These are phyloP conservation scores for Coryphaenoides rupestris DNA, from an alignment of 2,113 vertebrate genomes.

Conservation along the genomic window DNA sequence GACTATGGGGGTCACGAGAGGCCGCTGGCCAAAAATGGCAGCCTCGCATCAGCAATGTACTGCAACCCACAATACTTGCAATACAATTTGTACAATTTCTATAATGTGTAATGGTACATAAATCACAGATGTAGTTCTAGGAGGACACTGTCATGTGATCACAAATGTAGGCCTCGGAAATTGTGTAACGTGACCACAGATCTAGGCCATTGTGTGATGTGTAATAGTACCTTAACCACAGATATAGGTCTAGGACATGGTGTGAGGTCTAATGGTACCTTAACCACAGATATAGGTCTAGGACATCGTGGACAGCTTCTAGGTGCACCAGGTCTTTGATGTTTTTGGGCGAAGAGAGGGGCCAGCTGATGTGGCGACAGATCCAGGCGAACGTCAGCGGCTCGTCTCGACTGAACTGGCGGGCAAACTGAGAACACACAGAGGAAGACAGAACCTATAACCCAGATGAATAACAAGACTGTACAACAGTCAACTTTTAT, in stretches of 20 bases:
- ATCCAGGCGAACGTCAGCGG: conserved; percentile 91
- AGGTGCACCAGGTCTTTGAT: conserved; percentile 95
- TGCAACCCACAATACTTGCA: no score
- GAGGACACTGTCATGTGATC: no score
- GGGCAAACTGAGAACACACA: conserved; percentile 82
- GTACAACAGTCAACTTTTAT: no score
- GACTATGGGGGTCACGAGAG: no score
- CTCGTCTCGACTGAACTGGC: conserved; percentile 93
- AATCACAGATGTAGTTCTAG: no score
- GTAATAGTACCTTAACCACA: conserved; percentile 88
- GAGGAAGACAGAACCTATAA: no score
- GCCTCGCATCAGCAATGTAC: no score
- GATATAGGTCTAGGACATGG: conserved; percentile 93
- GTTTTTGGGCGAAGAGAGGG: conserved; percentile 82
- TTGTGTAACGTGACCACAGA: conserved; percentile 94
- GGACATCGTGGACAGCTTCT: conserved; percentile 92
- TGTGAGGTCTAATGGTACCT: conserved; percentile 86
- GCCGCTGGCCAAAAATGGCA: no score
- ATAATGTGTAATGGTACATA: no score
- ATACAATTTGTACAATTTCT: no score
- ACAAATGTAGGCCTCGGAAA: conserved; percentile 75
- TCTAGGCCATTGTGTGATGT: conserved; percentile 92
- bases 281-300: conserved; percentile 97
- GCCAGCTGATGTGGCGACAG: conserved; percentile 86
- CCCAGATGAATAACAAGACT: no score